phyloP scores from a whole-genome alignment of 2,113 vertebrate genomes.

The Notiomystis cincta region DNA sequence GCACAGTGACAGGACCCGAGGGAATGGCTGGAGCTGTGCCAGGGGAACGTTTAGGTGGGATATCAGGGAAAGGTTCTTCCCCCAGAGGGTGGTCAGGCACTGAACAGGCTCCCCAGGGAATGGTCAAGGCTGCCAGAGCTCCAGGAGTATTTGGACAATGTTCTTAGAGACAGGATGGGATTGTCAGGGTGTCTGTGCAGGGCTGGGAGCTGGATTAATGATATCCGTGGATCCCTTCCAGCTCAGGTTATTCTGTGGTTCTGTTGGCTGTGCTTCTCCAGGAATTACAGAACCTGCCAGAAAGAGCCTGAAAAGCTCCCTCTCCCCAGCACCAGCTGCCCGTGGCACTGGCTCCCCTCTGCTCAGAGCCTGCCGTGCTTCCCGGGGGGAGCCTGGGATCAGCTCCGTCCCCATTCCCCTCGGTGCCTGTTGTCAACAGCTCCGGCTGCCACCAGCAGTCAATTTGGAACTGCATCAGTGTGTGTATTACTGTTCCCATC shows the following conservation, averaged over 20 bases:
- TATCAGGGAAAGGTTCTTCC: not conserved
- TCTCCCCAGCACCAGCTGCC: not conserved
- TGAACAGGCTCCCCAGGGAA: not conserved
- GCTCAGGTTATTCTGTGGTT: not conserved
- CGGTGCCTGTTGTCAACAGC: conserved; percentile 44
- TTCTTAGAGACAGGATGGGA: not conserved
- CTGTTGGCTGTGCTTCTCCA: not conserved
- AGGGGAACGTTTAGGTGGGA: not conserved
- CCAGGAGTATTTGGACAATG: fast-evolving
- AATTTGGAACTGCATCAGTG: conserved; percentile 50
- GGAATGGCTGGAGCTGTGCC: not conserved
- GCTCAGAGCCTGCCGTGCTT: fast-evolving
- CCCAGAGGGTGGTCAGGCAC: not conserved
- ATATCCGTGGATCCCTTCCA: not conserved
- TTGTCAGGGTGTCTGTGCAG: not conserved
- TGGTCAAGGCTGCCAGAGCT: not conserved
- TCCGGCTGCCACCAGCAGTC: conserved; percentile 35
- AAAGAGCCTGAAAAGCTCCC: not conserved
- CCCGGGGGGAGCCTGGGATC: not conserved
- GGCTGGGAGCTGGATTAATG: fast-evolving
- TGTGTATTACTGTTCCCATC: conserved; percentile 60
- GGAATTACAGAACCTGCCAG: not conserved
- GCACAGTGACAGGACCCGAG: not conserved
- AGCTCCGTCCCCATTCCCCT: not conserved
- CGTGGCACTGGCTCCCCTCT: fast-evolving